Percentiles rank a stretch among this genome's conserved stretches.
These are phyloP conservation scores for Brachypalpus laphriformis DNA, from an alignment of 2,888 invertebrate genomes.

Conservation along the genomic window DNA sequence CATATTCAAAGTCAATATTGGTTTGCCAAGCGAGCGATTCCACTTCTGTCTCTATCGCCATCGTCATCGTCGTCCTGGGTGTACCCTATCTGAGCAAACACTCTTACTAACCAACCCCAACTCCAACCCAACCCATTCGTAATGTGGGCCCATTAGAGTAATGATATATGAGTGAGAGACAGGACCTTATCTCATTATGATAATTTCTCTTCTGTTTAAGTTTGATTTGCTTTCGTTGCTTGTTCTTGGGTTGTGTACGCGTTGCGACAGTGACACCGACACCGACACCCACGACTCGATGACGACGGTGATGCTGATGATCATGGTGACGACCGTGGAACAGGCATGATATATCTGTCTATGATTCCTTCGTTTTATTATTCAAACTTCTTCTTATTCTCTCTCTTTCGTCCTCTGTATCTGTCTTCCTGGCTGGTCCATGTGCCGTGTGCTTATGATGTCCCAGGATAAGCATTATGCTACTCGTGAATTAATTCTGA, in stretches of 20 bases:
- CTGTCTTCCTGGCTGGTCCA: neutral
- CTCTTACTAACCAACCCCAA: slow-evolving; percentile 2
- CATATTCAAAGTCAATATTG: slow-evolving; percentile 73
- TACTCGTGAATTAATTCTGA: slow-evolving; percentile 66
- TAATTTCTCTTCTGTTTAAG: slow-evolving; percentile 67
- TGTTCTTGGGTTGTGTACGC: slow-evolving; percentile 48
- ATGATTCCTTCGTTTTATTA: slow-evolving; percentile 41
- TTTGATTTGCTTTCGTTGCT: slow-evolving; percentile 62
- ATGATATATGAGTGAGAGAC: slow-evolving; percentile 67
- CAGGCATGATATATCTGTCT: slow-evolving; percentile 46
- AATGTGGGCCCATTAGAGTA: slow-evolving; percentile 53
- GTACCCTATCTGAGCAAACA: slow-evolving; percentile 39
- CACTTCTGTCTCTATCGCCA: neutral
- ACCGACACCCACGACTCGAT: slow-evolving; percentile 4
- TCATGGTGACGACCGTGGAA: slow-evolving; percentile 56
- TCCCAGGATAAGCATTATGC: slow-evolving; percentile 47
- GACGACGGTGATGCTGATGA: slow-evolving; percentile 40
- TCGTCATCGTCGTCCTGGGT: neutral
- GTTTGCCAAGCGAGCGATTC: slow-evolving; percentile 37
- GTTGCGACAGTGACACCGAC: slow-evolving; percentile 20
- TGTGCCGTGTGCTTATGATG: slow-evolving; percentile 41
- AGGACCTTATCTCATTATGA: slow-evolving; percentile 72
- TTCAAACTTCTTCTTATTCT: neutral
- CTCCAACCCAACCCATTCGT: slow-evolving; percentile 16
- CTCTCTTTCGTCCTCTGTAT: neutral